Evolutionary conservation across 2,113 vertebrate genomes (phyloP), one percentile per base, ranked within the genome.

Genomic region (Hiodon tergisus): DNA sequence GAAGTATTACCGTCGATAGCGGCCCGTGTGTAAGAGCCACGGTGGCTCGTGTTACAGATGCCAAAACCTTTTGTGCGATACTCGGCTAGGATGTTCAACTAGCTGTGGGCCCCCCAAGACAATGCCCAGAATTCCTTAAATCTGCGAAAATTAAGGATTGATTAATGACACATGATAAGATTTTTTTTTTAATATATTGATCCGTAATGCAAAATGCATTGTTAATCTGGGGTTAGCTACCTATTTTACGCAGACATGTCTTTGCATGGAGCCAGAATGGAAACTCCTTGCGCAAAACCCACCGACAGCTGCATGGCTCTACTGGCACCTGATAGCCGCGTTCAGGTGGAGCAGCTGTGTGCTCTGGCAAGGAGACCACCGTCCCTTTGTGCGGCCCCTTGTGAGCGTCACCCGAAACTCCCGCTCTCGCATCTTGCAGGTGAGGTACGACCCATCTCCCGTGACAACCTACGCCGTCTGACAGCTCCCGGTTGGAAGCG

Each of bases 261-360:
- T 14, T 69, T 51, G 13, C 67, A 69, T 2, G 50, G 11, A 53
- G 67, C 50, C 50, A 16, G 50, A 66, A 10, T 69, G 48, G n/a
- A 69, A 69, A 13, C 13, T 14, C 51, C 48, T 69, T 47, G n/a
- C 67, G 48, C 50, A 50, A 53, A 47, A 69, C 51, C 67, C 7
- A 48, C 67, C 48, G 6, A 16, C 9, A 11, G 4, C 50, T 6
- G 48, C 48, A 69, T 69, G 48, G 52, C 52, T 69, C 52, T 69
- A 52, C n/a, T 47, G n/a, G 5, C 63, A 69, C 67, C 67, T 53
- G 67, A 69, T 69, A 54, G 67, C 6, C 6, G 51, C 2, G 16
- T 54, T 53, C 67, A 17, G 67, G 50, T 69, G 14, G 14, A 54
- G 67, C 67, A 69, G 51, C 67, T 69, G 67, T 50, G 67, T 53